Evolutionary conservation across 2,888 invertebrate genomes (phyloP).

Genomic region (Alloplasta piceator): DNA sequence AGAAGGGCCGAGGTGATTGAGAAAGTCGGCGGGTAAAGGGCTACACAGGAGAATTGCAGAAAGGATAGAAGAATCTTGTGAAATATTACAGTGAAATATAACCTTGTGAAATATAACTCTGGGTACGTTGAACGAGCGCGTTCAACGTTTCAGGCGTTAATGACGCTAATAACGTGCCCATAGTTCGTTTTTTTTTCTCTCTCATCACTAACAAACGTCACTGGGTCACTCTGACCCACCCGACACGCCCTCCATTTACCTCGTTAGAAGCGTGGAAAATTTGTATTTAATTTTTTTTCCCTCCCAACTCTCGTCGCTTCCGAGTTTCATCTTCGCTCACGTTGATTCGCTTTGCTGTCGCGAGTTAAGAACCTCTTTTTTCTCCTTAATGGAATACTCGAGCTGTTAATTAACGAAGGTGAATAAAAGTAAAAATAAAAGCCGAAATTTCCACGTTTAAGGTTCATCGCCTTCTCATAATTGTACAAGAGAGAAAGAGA

Average conservation of each 20-base stretch:
- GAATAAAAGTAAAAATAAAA: conserved; percentile 2
- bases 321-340: background rate
- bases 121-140: conserved; percentile 14
- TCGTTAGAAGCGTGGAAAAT: background rate
- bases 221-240: conserved; percentile 21
- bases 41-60: conserved; percentile 12
- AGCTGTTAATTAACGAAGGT: conserved; percentile 31
- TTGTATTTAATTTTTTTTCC: conserved; percentile 1
- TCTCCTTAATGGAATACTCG: conserved; percentile 20
- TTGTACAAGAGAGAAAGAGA: conserved; percentile 10
- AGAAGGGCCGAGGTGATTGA: conserved; percentile 19
- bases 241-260: conserved; percentile 21
- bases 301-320: background rate
- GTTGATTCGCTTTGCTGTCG: background rate
- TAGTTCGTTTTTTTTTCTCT: conserved; percentile 12
- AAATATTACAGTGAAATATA: conserved; percentile 43
- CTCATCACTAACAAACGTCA: conserved; percentile 11
- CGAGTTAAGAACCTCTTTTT: background rate
- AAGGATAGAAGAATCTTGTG: conserved; percentile 37
- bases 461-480: conserved; percentile 2
- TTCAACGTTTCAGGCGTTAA: conserved; percentile 35
- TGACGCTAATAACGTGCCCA: conserved; percentile 45
- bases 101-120: conserved; percentile 5
- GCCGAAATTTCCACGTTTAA: background rate
- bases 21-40: background rate